Evolutionary conservation across 2,888 invertebrate genomes (phyloP), one percentile per base, ranked within the genome.

Genomic region (Omphaloscelis lunosa): DNA sequence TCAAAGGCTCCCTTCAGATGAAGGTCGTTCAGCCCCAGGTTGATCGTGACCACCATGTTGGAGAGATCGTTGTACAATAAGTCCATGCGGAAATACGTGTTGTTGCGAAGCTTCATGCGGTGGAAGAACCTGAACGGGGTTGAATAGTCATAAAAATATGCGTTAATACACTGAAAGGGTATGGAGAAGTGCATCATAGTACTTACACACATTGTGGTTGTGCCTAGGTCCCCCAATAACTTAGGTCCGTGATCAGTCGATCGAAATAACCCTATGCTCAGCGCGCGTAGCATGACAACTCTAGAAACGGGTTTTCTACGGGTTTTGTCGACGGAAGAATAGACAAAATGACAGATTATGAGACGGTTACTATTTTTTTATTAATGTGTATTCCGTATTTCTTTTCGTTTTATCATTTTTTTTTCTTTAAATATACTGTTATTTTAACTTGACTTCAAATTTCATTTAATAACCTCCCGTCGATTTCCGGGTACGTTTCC

Each of bases 21-120:
- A 0, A 96, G 88, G 79, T 96, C 95, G 75, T 95, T 91, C 3
- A 96, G 90, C 0, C 87, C 84, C 7, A 96, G 82, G 0, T 88
- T 58, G 0, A 89, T 87, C 0, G 29, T 83, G 48, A 95, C 72
- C 27, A 83, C 53, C 92, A 96, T 93, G 17, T 92, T 89, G 9
- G 81, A 51, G 23, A 95, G 71, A 80, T 95, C 91, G 20, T 91
- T 93, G 53, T 91, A 80, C 3, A 96, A 84, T 23, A 53, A 81
- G 67, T 91, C 80, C 61, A 95, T 83, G 7, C 85, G 90, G 89
- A 96, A 96, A 9, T 70, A 48, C 0, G 96, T 96, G 80, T 92
- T 85, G 90, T 95, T 95, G 0, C 95, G 94, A 0, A 96, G 93
- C 77, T 95, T 95, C 92, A 96, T 90, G 34, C 96, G 95, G 74